Evolutionary conservation across 2,888 invertebrate genomes (phyloP), one percentile per base, ranked within the genome.

Genomic region (Polyploca ridens): DNA sequence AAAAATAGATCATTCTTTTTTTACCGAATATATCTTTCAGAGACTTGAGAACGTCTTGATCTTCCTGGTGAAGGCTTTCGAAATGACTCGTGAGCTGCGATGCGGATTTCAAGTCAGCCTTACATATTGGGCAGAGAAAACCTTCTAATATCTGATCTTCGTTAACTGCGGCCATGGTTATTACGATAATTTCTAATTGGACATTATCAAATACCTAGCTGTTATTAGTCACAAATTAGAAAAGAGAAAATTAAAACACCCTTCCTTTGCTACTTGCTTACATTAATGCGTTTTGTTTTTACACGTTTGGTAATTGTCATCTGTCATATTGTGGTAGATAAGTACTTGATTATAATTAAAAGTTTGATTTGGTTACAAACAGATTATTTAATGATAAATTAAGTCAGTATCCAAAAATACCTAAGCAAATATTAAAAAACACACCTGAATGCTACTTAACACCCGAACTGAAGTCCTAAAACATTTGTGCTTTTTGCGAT

Each of bases 121-220:
- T 97, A 83, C 99, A 99, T 78, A 99, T 98, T 0, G 99, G 99
- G 88, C 99, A 99, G 11, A 99, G 94, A 85, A 99, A 99, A 6
- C 99, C 99, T 90, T 99, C 99, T 68, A 97, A 94, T 75, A 98
- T 97, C 79, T 95, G 95, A 57, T 95, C 95, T 63, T 93, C 94
- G 69, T 93, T 90, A 67, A 90, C 82, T 65, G 88, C 73, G 68
- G 94, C 94, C 94, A 94, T 94, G 59, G 71, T 84, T 72, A 62
- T 13, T 41, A 19, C 41, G 54, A 58, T 16, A 59, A 63, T 73
- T 73, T 66, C 69, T 77, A 80, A 65, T 68, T 71, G 64, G 16
- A 71, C 77, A 78, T 77, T 62, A 7, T 19, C n/a, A n/a, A n/a
- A n/a, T n/a, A n/a, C n/a, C n/a, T n/a, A 64, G 61, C n/a, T n/a